Evolutionary conservation across 2,113 vertebrate genomes (phyloP).

Genomic region (Junco hyemalis): DNA sequence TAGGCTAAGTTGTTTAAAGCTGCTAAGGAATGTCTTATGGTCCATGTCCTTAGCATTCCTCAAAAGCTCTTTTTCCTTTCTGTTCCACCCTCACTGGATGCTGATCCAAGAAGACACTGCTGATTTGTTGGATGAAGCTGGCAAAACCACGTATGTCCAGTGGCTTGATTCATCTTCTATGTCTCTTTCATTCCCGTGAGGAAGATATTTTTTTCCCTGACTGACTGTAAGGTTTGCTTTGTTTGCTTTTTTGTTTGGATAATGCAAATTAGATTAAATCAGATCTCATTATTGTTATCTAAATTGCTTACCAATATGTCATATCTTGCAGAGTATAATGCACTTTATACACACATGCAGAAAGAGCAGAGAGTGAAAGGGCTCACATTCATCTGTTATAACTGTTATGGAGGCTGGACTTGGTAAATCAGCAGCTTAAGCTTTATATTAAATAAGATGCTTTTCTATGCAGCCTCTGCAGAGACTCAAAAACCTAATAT

Average conservation of each 20-base stretch:
- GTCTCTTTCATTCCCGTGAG: neutral
- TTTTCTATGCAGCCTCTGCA: neutral
- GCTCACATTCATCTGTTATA: neutral
- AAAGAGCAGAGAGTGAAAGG: neutral
- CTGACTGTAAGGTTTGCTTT: neutral
- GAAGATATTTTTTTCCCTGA: neutral
- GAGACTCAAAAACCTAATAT: neutral
- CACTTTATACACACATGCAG: neutral
- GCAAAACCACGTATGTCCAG: neutral
- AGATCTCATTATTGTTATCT: neutral
- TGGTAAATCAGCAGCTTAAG: neutral
- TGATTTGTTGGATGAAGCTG: neutral
- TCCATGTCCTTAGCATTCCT: neutral
- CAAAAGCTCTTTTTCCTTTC: neutral
- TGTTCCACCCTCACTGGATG: neutral
- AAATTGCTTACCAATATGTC: neutral
- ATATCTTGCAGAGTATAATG: neutral
- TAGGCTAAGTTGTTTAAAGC: neutral
- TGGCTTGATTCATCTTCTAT: neutral
- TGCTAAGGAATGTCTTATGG: neutral
- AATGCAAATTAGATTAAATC: neutral
- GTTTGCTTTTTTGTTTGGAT: neutral
- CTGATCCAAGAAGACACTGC: neutral
- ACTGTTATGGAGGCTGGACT: neutral
- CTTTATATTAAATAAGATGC: neutral